A percentile compares a stretch with the other conserved stretches of the same genome.
Evolutionary conservation across 2,888 invertebrate genomes (phyloP).

Genomic region (Drosophila flavopinicola): DNA sequence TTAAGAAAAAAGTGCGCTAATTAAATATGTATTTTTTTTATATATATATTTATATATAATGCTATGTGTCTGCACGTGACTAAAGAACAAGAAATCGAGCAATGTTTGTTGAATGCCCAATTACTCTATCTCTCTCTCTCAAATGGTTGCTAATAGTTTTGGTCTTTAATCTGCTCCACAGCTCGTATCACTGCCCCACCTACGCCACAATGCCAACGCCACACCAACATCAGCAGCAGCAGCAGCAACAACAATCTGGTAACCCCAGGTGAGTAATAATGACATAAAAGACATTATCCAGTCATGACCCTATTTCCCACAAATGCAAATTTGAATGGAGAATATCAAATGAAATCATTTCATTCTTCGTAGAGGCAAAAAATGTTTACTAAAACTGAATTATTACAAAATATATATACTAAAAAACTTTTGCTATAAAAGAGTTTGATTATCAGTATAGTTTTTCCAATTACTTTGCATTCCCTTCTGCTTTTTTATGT

Average conservation of each 20-base stretch:
- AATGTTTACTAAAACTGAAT: no score
- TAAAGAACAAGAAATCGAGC: constrained; percentile 37
- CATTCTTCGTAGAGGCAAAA: no score
- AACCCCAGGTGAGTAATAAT: constrained; percentile 51
- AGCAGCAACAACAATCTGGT: constrained; percentile 53
- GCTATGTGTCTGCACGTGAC: constrained; percentile 78
- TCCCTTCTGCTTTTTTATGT: no score
- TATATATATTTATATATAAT: constrained; percentile 30
- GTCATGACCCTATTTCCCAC: no score
- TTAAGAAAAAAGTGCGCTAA: constrained; percentile 52
- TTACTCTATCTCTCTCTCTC: no score
- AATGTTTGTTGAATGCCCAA: constrained; percentile 33
- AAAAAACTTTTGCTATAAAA: no score
- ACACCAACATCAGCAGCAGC: constrained; percentile 86
- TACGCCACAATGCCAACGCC: constrained; percentile 86
- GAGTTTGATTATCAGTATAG: no score
- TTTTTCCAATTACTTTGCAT: no score
- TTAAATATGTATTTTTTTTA: constrained; percentile 18
- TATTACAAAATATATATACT: no score
- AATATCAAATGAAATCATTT: no score
- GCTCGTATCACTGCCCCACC: constrained; percentile 81
- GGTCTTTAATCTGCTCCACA: constrained; percentile 51
- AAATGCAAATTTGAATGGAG: no score
- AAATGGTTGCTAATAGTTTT: constrained; percentile 14
- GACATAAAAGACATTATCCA: no score